Evolutionary conservation across 2,113 vertebrate genomes (phyloP), one percentile per base, ranked within the genome.

Genomic region (Podarcis cretensis): DNA sequence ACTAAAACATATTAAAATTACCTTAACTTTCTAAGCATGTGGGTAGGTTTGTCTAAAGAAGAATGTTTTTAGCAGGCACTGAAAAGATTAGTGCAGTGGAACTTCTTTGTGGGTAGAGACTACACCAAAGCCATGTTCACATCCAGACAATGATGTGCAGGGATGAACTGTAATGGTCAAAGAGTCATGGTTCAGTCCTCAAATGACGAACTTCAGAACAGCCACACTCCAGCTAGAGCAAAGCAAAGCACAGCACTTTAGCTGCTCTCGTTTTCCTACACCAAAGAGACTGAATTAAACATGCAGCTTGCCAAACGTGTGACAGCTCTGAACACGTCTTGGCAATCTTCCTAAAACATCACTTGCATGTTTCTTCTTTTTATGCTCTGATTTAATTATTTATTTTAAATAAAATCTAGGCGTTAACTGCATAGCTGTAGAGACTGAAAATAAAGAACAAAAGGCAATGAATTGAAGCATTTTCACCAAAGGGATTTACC

Each of bases 231-330:
- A 18, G 65, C 23, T 25, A 66, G 54, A 4, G 43, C 30, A 9
- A 83, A 90, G 65, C 35, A 76, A 43, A 35, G 6, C 35, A 21
- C 80, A 35, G 6, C 35, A 21, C 80, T 63, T 40, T 83, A 75
- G 30, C 0, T 0, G 3, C 4, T 69, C 23, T 18, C 21, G 18
- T 57, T 84, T 73, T n/a, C 48, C 73, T 6, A 20, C 14, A 30
- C 43, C 23, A 2, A 66, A 57, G 30, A 35, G 3, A 57, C 85
- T 86, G 73, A 88, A 90, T 90, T 1, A 79, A 7, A 25, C 3
- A 40, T 32, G 37, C 0, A 76, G 57, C n/a, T 87, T 88, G 85
- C 9, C 14, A 85, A 87, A 90, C 59, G 85, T 81, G 73, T 81
- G 43, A 80, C 37, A 88, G 0, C 3, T 4, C 75, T 77, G 35